Conservation (phyloP, 23 tunicate species). For the Trididemnum miniatum region DNA sequence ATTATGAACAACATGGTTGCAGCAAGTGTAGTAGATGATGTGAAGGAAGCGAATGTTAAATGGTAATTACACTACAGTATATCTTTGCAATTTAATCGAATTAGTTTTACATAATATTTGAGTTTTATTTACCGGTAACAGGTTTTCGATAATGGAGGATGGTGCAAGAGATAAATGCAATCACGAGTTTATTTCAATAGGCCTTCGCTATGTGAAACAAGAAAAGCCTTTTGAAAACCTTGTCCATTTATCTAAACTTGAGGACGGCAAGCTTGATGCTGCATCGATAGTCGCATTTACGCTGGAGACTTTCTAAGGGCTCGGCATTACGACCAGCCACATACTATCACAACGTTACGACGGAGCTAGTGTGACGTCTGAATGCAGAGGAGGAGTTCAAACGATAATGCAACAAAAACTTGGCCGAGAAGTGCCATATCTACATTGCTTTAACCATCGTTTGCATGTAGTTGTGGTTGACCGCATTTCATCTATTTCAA, state of each 20-base stretch:
- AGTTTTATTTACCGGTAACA: no score
- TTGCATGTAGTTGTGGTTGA: neutral
- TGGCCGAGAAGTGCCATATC: no score
- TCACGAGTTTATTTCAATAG: no score
- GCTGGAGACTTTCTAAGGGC: no score
- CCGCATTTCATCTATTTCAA: neutral
- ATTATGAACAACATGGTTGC: neutral
- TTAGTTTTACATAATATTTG: no score
- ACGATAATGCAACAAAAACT: neutral
- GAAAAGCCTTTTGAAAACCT: neutral
- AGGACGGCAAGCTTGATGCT: neutral
- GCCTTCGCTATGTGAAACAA: neutral
- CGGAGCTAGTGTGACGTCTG: neutral
- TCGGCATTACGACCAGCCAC: no score
- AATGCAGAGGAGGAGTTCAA: neutral
- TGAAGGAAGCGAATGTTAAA: neutral
- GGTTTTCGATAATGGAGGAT: no score
- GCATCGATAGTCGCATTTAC: neutral
- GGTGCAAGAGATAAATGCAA: no score
- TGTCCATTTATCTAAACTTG: no score
- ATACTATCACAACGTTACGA: neutral
- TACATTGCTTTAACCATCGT: neutral
- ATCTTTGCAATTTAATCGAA: no score
- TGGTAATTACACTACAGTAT: no score
- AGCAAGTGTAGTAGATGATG: neutral